Base-by-base conservation (phyloP, 1,140 invertebrate species). In the Bilobella aurantiaca region DNA sequence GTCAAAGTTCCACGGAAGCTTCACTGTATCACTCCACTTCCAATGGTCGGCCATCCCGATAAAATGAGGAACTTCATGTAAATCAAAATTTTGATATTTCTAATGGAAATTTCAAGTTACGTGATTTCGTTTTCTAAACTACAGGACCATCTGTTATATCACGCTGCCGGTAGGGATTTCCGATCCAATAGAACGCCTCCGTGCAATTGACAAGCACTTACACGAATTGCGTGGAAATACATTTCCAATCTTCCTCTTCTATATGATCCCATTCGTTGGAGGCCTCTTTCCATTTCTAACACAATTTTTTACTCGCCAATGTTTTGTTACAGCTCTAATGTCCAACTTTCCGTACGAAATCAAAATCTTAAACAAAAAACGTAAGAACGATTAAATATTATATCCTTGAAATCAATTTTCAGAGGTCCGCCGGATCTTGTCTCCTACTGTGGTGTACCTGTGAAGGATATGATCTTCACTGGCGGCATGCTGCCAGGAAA, bases 21-120 rank as follows among this genome's bases (percentile, higher is more conserved):
- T 18, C 60, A 65, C 31, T 30, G 47, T 30, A 18, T 60, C 2
- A 57, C 62, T 1, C 58, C 70, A 21, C 42, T 69, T 0, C 70
- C 67, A 30, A 53, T 64, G 58, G 1, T 37, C 30, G 65, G 65
- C 5, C 67, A 69, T 61, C 65, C 62, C 28, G 37, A 57, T 2
- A 71, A 68, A 58, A 49, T 72, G 66, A 37, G 64, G 28, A 71
- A 71, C 63, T 62, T 60, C 49, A 46, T 62, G 69, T 70, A 62
- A 61, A 30, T 18, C 32, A 28, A 3, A 59, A 37, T 25, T 29
- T 46, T 34, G n/a, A 3, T 30, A n/a, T 14, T 29, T 37, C 18
- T 66, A 0, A 49, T n/a, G n/a, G 53, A 29, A 30, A 46, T 46
- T 49, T 42, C 37, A 37, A 56, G 25, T 58, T 5, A 2, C 31